Evolutionary conservation across 1,140 invertebrate species (phyloP), one percentile per base, ranked within the genome.

Genomic region (Periplaneta americana): DNA sequence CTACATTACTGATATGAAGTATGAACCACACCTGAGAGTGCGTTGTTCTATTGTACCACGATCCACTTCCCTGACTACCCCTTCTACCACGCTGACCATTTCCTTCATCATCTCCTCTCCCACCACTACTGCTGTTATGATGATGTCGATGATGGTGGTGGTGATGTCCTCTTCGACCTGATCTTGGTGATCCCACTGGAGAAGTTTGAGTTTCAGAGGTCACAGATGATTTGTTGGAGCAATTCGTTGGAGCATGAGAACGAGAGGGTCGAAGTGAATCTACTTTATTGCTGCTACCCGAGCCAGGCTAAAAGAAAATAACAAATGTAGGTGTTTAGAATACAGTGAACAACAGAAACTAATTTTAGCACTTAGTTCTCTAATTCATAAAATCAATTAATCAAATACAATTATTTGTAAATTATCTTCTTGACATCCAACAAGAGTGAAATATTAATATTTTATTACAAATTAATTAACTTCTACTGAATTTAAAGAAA

Each of bases 191-290:
- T 15, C 88, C 88, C 28, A 88, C 86, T 4, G 91, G 91, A 34
- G 90, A 91, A 22, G 90, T 90, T 83, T 91, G 90, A 2, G 89
- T 85, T 81, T 91, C 89, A 9, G 84, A 85, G 22, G 85, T 85
- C 5, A 87, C 85, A 9, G 81, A 82, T 28, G 22, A 66, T 66
- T 66, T 66, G 48, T 66, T 66, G 33, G 74, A 57, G 37, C 76
- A 34, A 36, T 36, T 36, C 36, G 80, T 32, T 11, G 32, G 28
- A n/a, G 22, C 37, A 35, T 75, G 74, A 74, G 66, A 8, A n/a
- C 74, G 66, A 57, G 66, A 31, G 22, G 80, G 77, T 33, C 77
- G 77, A 22, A 78, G 35, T 17, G 35, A 78, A 32, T 78, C 77
- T n/a, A n/a, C 31, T 34, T 78, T 78, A 66, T 66, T 66, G 48